phyloP scores from a whole-genome alignment of 2,113 vertebrate genomes.

The Rhea pennata region DNA sequence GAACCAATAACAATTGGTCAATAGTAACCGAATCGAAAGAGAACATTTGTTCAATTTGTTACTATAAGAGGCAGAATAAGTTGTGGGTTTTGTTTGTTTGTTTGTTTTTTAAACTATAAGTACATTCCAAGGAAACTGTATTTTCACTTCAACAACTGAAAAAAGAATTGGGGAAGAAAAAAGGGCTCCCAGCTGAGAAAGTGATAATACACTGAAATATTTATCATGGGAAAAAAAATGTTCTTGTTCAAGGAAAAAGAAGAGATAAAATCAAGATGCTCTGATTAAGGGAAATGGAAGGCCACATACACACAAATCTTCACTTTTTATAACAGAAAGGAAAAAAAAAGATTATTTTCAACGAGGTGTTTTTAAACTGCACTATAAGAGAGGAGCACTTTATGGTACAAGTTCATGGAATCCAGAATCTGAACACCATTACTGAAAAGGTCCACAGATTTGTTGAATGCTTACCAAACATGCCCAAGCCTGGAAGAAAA shows the following conservation, averaged over 20 bases:
- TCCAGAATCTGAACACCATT: background rate
- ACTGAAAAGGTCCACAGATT: background rate
- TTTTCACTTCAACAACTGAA: background rate
- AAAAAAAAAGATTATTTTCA: background rate
- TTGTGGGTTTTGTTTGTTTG: too few relatives aligned
- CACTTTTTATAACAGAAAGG: too few relatives aligned
- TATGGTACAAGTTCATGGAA: background rate
- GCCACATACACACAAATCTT: too few relatives aligned
- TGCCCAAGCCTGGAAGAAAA: background rate
- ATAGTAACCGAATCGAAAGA: background rate
- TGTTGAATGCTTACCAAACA: background rate
- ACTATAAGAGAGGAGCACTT: background rate
- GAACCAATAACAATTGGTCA: background rate
- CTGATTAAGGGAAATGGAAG: background rate
- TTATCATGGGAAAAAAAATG: background rate
- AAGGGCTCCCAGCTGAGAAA: background rate
- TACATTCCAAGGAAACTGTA: background rate
- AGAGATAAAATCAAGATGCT: background rate
- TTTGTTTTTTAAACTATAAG: background rate
- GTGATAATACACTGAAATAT: background rate
- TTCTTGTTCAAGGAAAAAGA: background rate
- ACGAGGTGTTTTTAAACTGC: background rate
- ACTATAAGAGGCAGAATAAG: background rate
- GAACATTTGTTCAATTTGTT: background rate
- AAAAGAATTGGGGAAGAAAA: background rate